Percentiles rank a stretch among this genome's conserved stretches.
phyloP scores from a whole-genome alignment of 2,797 vertebrate species.

The Hippopotamyrus pictus region DNA sequence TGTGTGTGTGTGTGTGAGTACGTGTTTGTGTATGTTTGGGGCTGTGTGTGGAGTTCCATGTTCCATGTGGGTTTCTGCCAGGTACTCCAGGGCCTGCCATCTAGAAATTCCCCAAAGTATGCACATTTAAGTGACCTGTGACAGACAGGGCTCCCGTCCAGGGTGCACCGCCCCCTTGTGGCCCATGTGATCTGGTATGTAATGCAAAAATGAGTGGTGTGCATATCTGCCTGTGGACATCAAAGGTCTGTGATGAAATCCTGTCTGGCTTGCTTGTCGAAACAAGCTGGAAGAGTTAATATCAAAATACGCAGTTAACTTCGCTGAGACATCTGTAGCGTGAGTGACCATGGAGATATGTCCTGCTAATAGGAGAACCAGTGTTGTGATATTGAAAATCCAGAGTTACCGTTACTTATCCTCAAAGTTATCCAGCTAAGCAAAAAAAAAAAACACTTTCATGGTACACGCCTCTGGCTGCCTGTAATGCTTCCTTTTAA shows the following conservation, averaged over 20 bases:
- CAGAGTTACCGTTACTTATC: not conserved
- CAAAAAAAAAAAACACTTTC: not conserved
- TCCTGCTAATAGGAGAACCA: not conserved
- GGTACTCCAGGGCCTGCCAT: not conserved
- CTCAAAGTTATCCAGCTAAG: not conserved
- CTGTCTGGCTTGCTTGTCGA: not conserved
- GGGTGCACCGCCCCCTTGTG: not conserved
- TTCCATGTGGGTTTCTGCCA: not conserved
- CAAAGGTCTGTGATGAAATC: not conserved
- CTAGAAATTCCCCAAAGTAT: not conserved
- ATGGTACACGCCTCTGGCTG: not conserved
- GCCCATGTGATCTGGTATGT: not conserved
- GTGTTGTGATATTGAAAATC: not conserved
- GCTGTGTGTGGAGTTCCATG: not conserved
- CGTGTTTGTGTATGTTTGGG: not conserved
- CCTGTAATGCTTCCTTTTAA: slow-evolving; percentile 37
- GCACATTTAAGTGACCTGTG: not conserved
- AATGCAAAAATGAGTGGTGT: not conserved
- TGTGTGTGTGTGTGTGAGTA: not conserved
- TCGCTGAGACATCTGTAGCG: not conserved
- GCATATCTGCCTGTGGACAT: not conserved
- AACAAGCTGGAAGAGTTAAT: not conserved
- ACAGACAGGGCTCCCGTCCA: not conserved
- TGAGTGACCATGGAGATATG: not conserved
- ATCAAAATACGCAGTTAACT: not conserved